These are phyloP conservation scores for Epiblema foenella DNA, from an alignment of 2,888 invertebrate species.

Conservation along the genomic window DNA sequence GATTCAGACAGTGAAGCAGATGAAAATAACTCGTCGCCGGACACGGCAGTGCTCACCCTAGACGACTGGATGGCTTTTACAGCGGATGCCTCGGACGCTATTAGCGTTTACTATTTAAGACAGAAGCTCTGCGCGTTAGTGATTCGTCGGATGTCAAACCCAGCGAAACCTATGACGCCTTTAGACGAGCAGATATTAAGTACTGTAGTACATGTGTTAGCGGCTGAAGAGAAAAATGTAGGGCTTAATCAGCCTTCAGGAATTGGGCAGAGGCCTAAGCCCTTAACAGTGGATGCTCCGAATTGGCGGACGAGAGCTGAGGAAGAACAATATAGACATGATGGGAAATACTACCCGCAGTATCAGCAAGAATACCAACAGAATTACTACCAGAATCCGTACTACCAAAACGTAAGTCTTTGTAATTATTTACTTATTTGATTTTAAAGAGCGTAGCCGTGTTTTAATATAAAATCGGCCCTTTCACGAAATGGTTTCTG, in stretches of 20 bases:
- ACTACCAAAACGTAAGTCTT: constrained; percentile 54
- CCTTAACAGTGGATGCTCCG: constrained; percentile 85
- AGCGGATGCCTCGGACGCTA: constrained; percentile 87
- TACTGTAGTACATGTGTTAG: constrained; percentile 87
- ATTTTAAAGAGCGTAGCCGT: no score
- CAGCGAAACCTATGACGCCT: constrained; percentile 82
- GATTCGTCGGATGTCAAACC: constrained; percentile 85
- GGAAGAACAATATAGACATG: constrained; percentile 53
- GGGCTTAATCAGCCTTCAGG: constrained; percentile 89
- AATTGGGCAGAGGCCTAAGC: constrained; percentile 90
- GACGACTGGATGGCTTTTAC: constrained; percentile 91
- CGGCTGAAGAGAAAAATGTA: constrained; percentile 88
- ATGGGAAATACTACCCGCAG: constrained; percentile 49
- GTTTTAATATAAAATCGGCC: no score
- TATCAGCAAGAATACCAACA: constrained; percentile 59
- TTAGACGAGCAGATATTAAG: constrained; percentile 88
- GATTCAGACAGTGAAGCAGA: constrained; percentile 80
- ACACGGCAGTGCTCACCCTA: constrained; percentile 82
- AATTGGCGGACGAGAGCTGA: constrained; percentile 68
- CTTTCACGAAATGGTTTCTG: no score
- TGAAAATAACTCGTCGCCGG: constrained; percentile 67
- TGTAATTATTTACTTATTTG: background rate
- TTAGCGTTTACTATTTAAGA: constrained; percentile 87
- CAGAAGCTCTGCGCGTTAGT: constrained; percentile 90
- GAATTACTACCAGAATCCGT: constrained; percentile 54